Evolutionary conservation across 92 coral and sea anemone species (phyloP).

Genomic region (Micromussa lordhowensis): DNA sequence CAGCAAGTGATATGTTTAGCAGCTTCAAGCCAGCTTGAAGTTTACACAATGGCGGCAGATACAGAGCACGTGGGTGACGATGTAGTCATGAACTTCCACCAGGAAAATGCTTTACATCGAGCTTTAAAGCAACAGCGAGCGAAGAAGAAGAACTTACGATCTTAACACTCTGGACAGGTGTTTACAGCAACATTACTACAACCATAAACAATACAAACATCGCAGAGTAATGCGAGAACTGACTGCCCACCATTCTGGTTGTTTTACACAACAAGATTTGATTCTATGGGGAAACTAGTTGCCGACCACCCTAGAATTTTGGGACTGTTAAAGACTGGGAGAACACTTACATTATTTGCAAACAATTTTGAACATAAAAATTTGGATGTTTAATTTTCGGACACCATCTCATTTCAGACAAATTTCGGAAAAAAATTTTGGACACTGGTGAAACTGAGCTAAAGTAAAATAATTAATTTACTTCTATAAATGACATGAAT

Average conservation of each 20-base stretch:
- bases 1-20: background rate
- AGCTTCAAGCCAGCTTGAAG: background rate
- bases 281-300: no score
- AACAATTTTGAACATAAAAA: no score
- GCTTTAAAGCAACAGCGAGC: background rate
- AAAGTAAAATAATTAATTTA: no score
- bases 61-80: background rate
- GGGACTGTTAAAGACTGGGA: no score
- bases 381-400: no score
- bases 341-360: no score
- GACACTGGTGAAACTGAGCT: no score
- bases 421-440: no score
- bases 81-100: background rate
- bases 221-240: background rate
- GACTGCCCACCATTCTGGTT: background rate
- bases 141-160: background rate
- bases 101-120: background rate
- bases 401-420: no score
- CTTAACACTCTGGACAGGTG: background rate
- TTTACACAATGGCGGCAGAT: background rate
- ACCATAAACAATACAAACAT: background rate
- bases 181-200: background rate
- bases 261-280: no score
- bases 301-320: no score
- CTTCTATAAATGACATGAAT: no score